Evolutionary conservation across 2,888 invertebrate genomes (phyloP).

Genomic region (Drosophila neotestacea): DNA sequence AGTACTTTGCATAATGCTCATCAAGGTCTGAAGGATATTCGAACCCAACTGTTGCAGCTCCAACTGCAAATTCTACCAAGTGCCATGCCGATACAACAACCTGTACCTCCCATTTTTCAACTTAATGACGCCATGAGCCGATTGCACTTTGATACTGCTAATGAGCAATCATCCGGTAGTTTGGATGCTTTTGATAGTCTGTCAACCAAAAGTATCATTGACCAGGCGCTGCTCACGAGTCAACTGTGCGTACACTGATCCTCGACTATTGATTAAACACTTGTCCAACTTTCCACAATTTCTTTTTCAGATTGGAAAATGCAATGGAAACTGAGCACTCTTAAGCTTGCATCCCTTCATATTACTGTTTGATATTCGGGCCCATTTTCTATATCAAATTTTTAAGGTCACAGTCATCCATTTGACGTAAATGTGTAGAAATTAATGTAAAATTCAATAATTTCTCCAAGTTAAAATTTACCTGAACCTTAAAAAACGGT

Average conservation of each 20-base stretch:
- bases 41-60: conserved; percentile 33
- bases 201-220: conserved; percentile 36
- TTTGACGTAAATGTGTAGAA: too few relatives aligned
- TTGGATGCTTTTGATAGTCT: conserved; percentile 39
- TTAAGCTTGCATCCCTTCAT: background rate
- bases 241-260: conserved; percentile 38
- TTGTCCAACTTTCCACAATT: background rate
- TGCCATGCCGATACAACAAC: background rate
- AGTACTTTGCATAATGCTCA: conserved; percentile 9
- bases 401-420: background rate
- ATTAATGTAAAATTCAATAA: too few relatives aligned
- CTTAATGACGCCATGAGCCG: conserved; percentile 40
- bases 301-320: conserved; percentile 46
- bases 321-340: conserved; percentile 44
- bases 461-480: too few relatives aligned
- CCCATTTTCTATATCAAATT: background rate
- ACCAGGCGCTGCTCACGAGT: conserved; percentile 30
- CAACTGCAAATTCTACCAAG: conserved; percentile 41
- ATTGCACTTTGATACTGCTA: conserved; percentile 22
- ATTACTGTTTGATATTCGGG: conserved; percentile 30
- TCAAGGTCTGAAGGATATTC: conserved; percentile 18
- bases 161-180: background rate
- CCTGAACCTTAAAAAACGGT: too few relatives aligned
- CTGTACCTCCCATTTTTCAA: conserved; percentile 8
- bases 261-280: background rate